Evolutionary conservation across 2,888 invertebrate genomes (phyloP), one percentile per base, ranked within the genome.

Genomic region (Cryptocheilus praepositus): DNA sequence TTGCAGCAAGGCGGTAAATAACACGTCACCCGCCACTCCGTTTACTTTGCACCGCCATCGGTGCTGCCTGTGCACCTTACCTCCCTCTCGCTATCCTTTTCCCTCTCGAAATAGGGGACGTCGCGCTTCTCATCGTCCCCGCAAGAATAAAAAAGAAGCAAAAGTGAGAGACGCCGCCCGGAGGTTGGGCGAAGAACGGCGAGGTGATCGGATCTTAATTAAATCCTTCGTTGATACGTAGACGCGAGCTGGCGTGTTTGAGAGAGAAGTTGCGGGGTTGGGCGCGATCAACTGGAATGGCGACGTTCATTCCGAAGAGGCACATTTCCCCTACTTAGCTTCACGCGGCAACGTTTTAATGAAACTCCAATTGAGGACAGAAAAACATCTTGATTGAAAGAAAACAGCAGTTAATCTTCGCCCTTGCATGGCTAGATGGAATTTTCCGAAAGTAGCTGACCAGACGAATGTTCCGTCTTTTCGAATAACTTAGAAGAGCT

Each of bases 1-100:
- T 85, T 85, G 81, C 82, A 79, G 77, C 78, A 79, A 77, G 81
- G 73, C 79, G 77, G 84, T 85, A 85, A 85, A 86, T 86, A 84
- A 85, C 81, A 84, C 85, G 83, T 85, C 83, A 83, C 75, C 76
- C 81, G 80, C 79, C 77, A 80, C 76, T 84, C 75, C 76, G 81
- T 83, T 83, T 83, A 82, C 82, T 81, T 82, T 85, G 68, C 75
- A 67, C 74, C 70, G 56, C 78, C 64, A 65, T 72, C 64, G 76
- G 69, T 67, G 66, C 36, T 36, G 36, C 36, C 36, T 36, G 36
- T 36, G 36, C 36, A 36, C 36, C 36, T 36, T 67, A 60, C 44
- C n/a, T 49, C 19, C 7, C 25, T 55, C 64, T 36, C 36, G 36
- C 36, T 11, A 36, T 36, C 36, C 36, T 36, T 36, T 36, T 7